Conservation (phyloP, 37 sponge, comb jelly and placozoan species). For the Ephydatia muelleri region DNA sequence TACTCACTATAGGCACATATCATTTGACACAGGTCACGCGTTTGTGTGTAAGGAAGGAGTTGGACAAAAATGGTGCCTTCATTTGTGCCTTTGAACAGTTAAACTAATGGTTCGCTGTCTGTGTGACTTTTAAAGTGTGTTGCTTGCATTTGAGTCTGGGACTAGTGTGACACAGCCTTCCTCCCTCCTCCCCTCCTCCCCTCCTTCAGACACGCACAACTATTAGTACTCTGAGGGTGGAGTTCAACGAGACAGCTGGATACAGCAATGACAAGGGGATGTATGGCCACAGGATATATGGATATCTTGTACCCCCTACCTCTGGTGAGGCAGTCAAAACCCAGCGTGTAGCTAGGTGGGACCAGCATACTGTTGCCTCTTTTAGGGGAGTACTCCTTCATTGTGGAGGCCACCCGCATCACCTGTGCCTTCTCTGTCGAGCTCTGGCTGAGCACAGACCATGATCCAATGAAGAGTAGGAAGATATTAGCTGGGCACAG, state of each 20-base stretch:
- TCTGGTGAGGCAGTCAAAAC: slow-evolving; percentile 19
- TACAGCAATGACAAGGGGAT: background rate
- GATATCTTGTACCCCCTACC: slow-evolving; percentile 36
- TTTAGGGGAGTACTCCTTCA: slow-evolving; percentile 37
- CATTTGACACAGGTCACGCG: no score
- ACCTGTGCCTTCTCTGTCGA: slow-evolving; percentile 30
- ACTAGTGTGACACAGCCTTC: no score
- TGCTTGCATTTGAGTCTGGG: no score
- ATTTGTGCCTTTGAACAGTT: no score
- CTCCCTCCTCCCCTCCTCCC: no score
- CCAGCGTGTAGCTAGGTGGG: background rate
- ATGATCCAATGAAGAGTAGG: slow-evolving; percentile 11
- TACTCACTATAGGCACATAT: no score
- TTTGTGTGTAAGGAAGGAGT: no score
- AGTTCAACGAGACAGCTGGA: background rate
- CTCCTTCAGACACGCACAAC: background rate
- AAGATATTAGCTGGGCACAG: background rate
- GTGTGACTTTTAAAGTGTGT: no score
- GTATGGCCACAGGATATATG: slow-evolving; percentile 62
- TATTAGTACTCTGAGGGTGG: background rate
- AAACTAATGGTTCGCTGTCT: no score
- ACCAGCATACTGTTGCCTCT: background rate
- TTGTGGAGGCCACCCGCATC: slow-evolving; percentile 9
- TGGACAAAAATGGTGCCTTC: no score
- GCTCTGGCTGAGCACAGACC: slow-evolving; percentile 48